Evolutionary conservation across 2,888 invertebrate species (phyloP), one percentile per base, ranked within the genome.

Genomic region (Ferdinandea cuprea): DNA sequence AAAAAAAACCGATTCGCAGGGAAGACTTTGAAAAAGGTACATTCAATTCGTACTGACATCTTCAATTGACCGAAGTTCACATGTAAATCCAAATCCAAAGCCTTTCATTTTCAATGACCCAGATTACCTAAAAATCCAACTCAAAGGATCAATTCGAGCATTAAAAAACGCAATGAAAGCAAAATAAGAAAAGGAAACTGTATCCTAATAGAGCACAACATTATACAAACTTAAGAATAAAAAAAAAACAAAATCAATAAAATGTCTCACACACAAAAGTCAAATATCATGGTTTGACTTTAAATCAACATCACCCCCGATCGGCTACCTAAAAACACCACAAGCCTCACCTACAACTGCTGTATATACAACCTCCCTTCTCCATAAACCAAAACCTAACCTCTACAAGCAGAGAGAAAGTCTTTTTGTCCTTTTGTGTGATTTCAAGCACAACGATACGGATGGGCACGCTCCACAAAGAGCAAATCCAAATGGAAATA

Each of bases 361-460:
- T n/a, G n/a, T n/a, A n/a, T n/a, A n/a, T n/a, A n/a, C n/a, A n/a
- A n/a, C n/a, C n/a, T n/a, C n/a, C n/a, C n/a, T n/a, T 46, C 58
- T 50, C 42, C 17, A 13, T n/a, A n/a, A n/a, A n/a, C 25, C 25
- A 5, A 25, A 25, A 5, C 25, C 5, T 5, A 19, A 15, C 17
- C 42, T 15, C 4, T 4, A 21, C 65, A 72, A 52, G 76, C 61
- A 76, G 74, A 76, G 56, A 76, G 50, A 44, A 58, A 78, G 68
- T 68, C 61, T 40, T 63, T 78, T 72, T 71, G 78, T 73, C 78
- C 78, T 78, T 83, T 83, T 76, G 63, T 83, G 66, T 68, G 78
- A 81, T 71, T 77, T 65, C 52, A 71, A 78, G 61, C 72, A 77
- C 58, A 78, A 44, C 72, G 66, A 72, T 68, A 72, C 61, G 68